Base-by-base conservation (phyloP, 2,888 invertebrate species). In the Ornithoptera alexandrae region DNA sequence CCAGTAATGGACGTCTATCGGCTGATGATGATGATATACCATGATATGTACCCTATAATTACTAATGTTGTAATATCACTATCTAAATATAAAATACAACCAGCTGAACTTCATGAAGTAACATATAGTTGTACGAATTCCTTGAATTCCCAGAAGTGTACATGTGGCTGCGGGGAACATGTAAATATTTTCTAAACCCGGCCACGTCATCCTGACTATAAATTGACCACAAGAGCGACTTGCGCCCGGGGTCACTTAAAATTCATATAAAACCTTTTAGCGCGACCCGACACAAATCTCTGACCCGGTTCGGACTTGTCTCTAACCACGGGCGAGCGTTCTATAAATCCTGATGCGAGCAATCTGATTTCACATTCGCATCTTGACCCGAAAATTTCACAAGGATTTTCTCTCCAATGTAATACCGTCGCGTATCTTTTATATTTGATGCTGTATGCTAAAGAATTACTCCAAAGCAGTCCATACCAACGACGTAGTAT, bases 181-280 rank as follows among this genome's bases (percentile, higher is more conserved):
- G 68, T 42, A 67, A 72, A 64, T 69, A 62, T 65, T 67, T 56
- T 56, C 61, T 60, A 65, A 69, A 62, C 62, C 65, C 69, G 15
- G 22, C 39, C 65, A 30, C 53, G 57, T 57, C 62, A 20, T 42
- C 57, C 58, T 39, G 57, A 69, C 69, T 69, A 62, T 66, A 70
- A 70, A 70, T 70, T 70, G 66, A 66, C 69, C 69, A 58, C 65
- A 70, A 66, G 66, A 62, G 58, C 65, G 66, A 70, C 24, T 66
- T 62, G 58, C 62, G 62, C 61, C 24, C 61, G 56, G 57, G 18
- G 69, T 70, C 58, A 66, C 66, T 66, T 70, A 70, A 70, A 70
- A 66, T 70, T 70, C 69, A 70, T 70, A 70, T 66, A 70, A 70
- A 70, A 70, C 66, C 66, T 66, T 70, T 66, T 70, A 66, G 69